Base-by-base conservation (phyloP, 2,888 invertebrate species). In the Meteorus cinctellus region DNA sequence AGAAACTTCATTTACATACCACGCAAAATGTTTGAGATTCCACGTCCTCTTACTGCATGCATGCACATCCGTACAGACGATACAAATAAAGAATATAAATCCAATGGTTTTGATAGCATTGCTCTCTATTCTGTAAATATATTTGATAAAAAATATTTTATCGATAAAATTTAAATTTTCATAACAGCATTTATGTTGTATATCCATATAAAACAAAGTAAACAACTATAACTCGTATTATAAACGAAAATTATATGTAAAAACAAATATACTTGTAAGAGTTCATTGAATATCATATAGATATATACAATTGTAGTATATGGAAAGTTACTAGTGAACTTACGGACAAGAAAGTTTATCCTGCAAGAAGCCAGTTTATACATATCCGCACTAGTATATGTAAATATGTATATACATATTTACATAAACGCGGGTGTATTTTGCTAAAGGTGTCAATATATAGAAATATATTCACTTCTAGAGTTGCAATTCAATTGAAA, bases 1-100 rank as follows among this genome's bases (percentile, higher is more conserved):
- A 41, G 12, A 41, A 12, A 8, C 12, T 12, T 41, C 12, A 41
- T 12, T 8, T 12, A 41, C 12, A 41, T 41, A 8, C 41, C 41
- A 12, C 2, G 41, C 2, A 6, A 41, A 41, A 12, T 41, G 6
- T 12, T 34, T 34, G 12, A 41, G 8, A 41, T 41, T 48, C n/a
- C 27, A 14, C 12, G 14, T 76, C 77, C 65, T 77, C 81, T 81
- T 80, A 80, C 81, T 82, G 77, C 77, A 78, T 75, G 78, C 76
- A 70, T 51, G 59, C 31, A 72, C 72, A 78, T 68, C 74, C 3
- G 41, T 8, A 41, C 75, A 78, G n/a, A n/a, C 16, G 16, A 16
- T 48, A n/a, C 51, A n/a, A 65, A 72, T 48, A 48, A 51, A 48
- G 48, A 77, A 70, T 67, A 10, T 4, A 41, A 36, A 6, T 76